Conservation (phyloP, 2,113 vertebrate genomes). For the Turnix velox region DNA sequence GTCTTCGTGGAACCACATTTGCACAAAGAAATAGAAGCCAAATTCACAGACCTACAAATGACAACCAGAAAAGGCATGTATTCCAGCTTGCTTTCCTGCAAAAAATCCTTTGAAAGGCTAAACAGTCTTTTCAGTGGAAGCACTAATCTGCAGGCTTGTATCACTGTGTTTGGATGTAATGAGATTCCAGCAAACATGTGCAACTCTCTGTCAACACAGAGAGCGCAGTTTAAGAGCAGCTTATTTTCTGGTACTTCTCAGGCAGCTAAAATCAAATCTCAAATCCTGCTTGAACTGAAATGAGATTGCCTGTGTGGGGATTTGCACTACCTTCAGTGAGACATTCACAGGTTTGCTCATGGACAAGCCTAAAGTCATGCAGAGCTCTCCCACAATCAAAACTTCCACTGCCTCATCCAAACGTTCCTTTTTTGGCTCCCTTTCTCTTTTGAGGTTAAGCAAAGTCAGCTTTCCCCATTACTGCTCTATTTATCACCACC, state of each 20-base stretch:
- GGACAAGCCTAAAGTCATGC: background rate
- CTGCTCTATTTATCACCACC: background rate
- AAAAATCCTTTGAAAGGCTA: slow-evolving; percentile 46
- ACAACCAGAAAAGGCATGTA: slow-evolving; percentile 10
- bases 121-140: slow-evolving; percentile 13
- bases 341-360: background rate
- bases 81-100: slow-evolving; percentile 25
- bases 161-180: background rate
- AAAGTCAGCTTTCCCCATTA: background rate
- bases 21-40: slow-evolving; percentile 29
- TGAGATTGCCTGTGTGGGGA: background rate
- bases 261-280: background rate
- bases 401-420: background rate
- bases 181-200: slow-evolving; percentile 24
- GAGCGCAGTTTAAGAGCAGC: slow-evolving; percentile 1
- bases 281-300: background rate
- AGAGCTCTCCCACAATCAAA: background rate
- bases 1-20: slow-evolving; percentile 11
- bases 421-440: background rate
- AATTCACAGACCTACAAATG: slow-evolving; percentile 38
- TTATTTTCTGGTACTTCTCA: background rate
- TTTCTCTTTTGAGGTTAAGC: background rate
- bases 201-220: background rate
- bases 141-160: slow-evolving; percentile 27
- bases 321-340: background rate